Percentiles rank a stretch among this genome's conserved stretches.
These are phyloP conservation scores for Plebejus melissa DNA, from an alignment of 2,888 invertebrate species.

Conservation along the genomic window DNA sequence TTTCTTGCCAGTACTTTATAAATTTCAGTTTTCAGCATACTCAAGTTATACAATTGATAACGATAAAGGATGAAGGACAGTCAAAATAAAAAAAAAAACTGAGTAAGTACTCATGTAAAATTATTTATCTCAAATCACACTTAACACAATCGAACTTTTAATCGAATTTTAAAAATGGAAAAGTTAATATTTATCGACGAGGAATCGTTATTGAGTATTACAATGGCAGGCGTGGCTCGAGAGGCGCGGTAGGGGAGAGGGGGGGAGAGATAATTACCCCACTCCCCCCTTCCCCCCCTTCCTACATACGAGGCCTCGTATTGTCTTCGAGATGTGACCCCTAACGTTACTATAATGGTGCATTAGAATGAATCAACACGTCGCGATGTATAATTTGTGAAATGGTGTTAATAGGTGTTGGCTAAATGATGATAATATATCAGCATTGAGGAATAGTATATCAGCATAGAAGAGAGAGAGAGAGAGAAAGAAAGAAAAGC, in stretches of 20 bases:
- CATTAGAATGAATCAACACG: constrained; percentile 23
- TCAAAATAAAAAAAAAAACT: background rate
- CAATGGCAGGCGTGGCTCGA: constrained; percentile 73
- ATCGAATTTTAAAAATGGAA: constrained; percentile 24
- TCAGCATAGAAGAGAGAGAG: constrained; percentile 27
- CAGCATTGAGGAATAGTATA: background rate
- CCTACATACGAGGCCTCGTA: constrained; percentile 52
- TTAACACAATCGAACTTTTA: constrained; percentile 19
- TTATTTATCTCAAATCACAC: background rate
- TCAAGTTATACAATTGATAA: background rate
- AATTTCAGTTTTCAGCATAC: background rate
- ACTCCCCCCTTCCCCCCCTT: constrained; percentile 36
- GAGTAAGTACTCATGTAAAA: background rate
- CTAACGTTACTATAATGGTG: constrained; percentile 40
- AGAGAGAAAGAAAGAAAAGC: background rate
- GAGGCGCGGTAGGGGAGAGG: constrained; percentile 63
- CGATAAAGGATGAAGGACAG: background rate
- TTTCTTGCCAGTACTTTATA: background rate
- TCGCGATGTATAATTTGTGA: constrained; percentile 10
- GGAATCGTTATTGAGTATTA: constrained; percentile 37
- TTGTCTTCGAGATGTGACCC: constrained; percentile 70
- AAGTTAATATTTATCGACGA: constrained; percentile 25
- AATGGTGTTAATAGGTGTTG: constrained; percentile 12
- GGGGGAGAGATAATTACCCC: constrained; percentile 71
- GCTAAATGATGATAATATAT: background rate